Base-by-base conservation (phyloP, 1,140 invertebrate species). In the Galleria mellonella region DNA sequence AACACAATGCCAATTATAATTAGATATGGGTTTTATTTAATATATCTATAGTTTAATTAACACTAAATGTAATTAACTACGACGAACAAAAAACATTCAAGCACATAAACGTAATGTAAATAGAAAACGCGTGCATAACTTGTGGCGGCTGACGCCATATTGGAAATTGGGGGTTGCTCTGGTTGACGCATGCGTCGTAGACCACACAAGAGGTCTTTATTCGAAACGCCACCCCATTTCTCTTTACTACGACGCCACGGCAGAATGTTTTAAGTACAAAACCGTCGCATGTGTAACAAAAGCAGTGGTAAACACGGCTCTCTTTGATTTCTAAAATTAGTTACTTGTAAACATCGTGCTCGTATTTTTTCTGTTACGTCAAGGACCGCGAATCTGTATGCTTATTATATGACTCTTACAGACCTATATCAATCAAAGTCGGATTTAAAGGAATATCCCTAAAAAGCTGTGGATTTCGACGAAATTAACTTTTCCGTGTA, bases 91-190 rank as follows among this genome's bases (percentile, higher is more conserved):
- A 28, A 29, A 40, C 31, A 41, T 43, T 31, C 4, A 41, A 44
- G n/a, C 30, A 29, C n/a, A 40, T 31, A 32, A 27, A 10, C 23
- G 17, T 27, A 17, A 13, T 45, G 60, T 70, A 69, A 74, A 75
- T 72, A 71, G 14, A 59, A 55, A 58, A 62, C 73, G 78, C 75
- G 78, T 83, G 78, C 64, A 74, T 62, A 62, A 53, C 63, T 70
- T 61, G 60, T 81, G 78, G 75, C 75, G 75, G 51, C 43, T 62
- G 68, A 31, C 78, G 78, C 75, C 78, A 83, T 83, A 79, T 79
- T 83, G 74, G 59, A 69, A 68, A 43, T 43, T 47, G 58, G 55
- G 77, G 69, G 72, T 59, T 62, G 64, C 33, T 54, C 48, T 36
- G 47, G 51, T 62, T 62, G 40, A 63, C 75, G 75, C 78, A 79